Conservation (phyloP, 1,140 invertebrate genomes). For the Atta cephalotes region DNA sequence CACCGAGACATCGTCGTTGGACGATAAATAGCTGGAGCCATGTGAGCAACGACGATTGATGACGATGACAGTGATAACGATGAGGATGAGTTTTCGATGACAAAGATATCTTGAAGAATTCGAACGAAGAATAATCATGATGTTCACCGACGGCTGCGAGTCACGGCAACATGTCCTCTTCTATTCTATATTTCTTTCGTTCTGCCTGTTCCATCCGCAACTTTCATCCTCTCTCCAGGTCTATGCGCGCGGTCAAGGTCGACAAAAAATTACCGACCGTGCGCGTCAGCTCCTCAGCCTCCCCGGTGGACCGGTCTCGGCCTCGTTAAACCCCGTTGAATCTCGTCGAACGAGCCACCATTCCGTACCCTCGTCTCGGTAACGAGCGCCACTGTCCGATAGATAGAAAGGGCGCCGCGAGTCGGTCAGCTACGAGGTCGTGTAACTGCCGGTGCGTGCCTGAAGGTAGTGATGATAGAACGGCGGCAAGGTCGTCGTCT, state of each 20-base stretch:
- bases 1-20: slow-evolving; percentile 16
- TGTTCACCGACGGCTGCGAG: neutral
- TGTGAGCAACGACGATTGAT: slow-evolving; percentile 5
- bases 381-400: slow-evolving; percentile 16
- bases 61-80: neutral
- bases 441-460: slow-evolving; percentile 82
- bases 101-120: neutral
- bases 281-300: slow-evolving; percentile 76
- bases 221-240: slow-evolving; percentile 29
- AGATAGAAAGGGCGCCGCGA: slow-evolving; percentile 46
- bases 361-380: slow-evolving; percentile 40
- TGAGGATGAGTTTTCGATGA: neutral
- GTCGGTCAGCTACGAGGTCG: slow-evolving; percentile 82
- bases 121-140: slow-evolving; percentile 19
- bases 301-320: slow-evolving; percentile 79
- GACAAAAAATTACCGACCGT: slow-evolving; percentile 46
- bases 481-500: slow-evolving; percentile 81
- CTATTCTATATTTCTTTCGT: slow-evolving; percentile 10
- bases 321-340: slow-evolving; percentile 74
- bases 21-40: neutral
- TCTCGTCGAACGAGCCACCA: slow-evolving; percentile 56
- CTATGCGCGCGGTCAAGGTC: slow-evolving; percentile 52
- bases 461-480: slow-evolving; percentile 86
- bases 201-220: neutral
- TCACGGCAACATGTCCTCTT: neutral